A percentile compares a stretch with the other conserved stretches of the same genome.
Evolutionary conservation across 1,140 invertebrate species (phyloP).

Genomic region (Tribolium castaneum): DNA sequence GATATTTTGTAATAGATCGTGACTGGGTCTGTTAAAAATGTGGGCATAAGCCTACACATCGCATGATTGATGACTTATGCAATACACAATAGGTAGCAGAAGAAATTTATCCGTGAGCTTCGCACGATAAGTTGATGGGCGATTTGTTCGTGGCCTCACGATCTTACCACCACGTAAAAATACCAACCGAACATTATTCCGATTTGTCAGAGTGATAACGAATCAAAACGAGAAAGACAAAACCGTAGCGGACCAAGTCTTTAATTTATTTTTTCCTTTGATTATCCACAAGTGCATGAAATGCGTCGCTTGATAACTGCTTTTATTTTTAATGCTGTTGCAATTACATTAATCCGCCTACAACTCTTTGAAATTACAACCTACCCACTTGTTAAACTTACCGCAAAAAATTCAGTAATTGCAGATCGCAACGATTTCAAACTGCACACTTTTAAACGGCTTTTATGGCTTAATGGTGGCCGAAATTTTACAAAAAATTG

Average conservation of each 20-base stretch:
- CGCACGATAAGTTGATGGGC: slow-evolving; percentile 17
- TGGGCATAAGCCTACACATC: slow-evolving; percentile 17
- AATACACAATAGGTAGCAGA: slow-evolving; percentile 30
- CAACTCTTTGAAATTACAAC: slow-evolving; percentile 17
- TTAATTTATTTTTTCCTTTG: background rate
- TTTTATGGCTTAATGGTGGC: background rate
- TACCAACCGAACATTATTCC: background rate
- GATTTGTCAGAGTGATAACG: background rate
- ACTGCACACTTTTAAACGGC: background rate
- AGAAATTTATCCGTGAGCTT: slow-evolving; percentile 25
- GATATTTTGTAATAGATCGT: background rate
- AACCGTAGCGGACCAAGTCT: background rate
- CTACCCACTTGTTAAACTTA: slow-evolving; percentile 20
- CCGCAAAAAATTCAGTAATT: slow-evolving; percentile 16
- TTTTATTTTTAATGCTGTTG: slow-evolving; percentile 18
- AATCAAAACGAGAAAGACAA: background rate
- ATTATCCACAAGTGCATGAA: background rate
- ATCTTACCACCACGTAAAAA: background rate
- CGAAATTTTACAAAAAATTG: background rate
- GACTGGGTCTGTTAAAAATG: slow-evolving; percentile 2
- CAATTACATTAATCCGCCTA: slow-evolving; percentile 22
- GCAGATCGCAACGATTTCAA: background rate
- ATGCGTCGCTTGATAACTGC: background rate
- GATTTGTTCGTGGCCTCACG: slow-evolving; percentile 26
- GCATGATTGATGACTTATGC: slow-evolving; percentile 25